Evolutionary conservation across 2,113 vertebrate genomes (phyloP), one percentile per base, ranked within the genome.

Genomic region (Plecturocebus donacophilus): DNA sequence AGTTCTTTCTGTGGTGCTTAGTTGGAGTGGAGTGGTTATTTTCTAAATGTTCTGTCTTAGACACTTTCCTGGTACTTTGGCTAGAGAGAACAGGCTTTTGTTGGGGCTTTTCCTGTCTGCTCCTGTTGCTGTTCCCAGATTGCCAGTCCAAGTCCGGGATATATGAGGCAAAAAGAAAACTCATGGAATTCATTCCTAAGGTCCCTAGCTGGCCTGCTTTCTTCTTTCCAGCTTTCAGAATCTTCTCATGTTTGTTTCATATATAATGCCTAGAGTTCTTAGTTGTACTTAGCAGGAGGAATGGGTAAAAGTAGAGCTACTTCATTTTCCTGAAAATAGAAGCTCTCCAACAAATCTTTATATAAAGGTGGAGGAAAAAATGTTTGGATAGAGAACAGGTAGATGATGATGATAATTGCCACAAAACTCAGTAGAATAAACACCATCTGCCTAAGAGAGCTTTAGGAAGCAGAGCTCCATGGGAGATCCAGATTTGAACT

Each of bases 1-100:
- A 68, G 2, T 75, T 87, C 5, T 76, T 95, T 82, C n/a, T 76
- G 66, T 85, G 42, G 12, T 84, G 13, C 94, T 90, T 96, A 40
- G 23, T 49, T 90, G 20, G 35, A 76, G 10, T 6, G 71, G 32
- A 73, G 19, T 87, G 42, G n/a, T 90, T 94, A 49, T 92, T 96
- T 95, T 91, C 42, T 71, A 84, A 96, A 96, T 27, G 23, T 81
- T 95, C 84, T 86, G 6, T 95, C 47, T 82, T 42, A 76, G 38
- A 21, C 42, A 54, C 45, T 95, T 97, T 90, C n/a, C 64, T 90
- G 35, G 27, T 58, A 56, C 54, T 95, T 90, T 45, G 82, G 32
- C 76, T 94, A 10, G 58, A 86, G n/a, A 91, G 12, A 92, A 38
- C 6, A 56, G 23, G 30, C 70, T 94, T 97, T 94, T 75, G 5